Evolutionary conservation across 2,888 invertebrate genomes (phyloP), one percentile per base, ranked within the genome.

Genomic region (Cantharis nigra): DNA sequence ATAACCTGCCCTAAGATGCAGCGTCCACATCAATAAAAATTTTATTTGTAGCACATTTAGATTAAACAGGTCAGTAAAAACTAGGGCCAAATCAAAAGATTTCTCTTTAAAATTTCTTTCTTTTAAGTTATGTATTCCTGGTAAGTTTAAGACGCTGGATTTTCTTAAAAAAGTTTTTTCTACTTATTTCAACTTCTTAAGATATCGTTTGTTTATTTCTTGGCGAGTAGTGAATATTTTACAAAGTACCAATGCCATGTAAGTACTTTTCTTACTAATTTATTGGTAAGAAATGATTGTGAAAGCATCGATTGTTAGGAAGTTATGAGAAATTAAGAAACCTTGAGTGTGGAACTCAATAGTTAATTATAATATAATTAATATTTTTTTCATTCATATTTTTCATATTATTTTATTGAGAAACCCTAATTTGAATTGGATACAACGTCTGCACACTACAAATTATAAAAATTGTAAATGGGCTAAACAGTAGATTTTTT

Each of bases 1-100:
- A 76, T 76, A 78, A 78, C 78, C 76, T 78, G 76, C 75, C 76
- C 78, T 71, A 78, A 78, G 72, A 76, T 78, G 78, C 78, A 78
- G 75, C 74, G 73, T 76, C 76, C 64, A 71, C 73, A 71, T 76
- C 72, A 72, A 78, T 75, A 72, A 72, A 72, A 73, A 14, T 65
- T 62, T 74, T 75, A 16, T 64, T 78, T 75, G 73, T 78, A 70
- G 70, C 72, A 71, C 72, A 77, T 71, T 69, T 75, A 30, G 63
- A 30, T 70, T 74, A 65, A 75, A 72, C 63, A 72, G 77, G 78
- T 78, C 78, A 78, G 69, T 49, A 75, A 71, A 70, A 69, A 69
- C 16, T 70, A 18, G 26, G 65, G 14, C 20, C 23, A n/a, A 33
- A 20, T 72, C 49, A 70, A 18, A 49, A 49, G 49, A 49, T 49